Evolutionary conservation across 2,113 vertebrate genomes (phyloP), one percentile per base, ranked within the genome.

Genomic region (Coptodon rendalli): DNA sequence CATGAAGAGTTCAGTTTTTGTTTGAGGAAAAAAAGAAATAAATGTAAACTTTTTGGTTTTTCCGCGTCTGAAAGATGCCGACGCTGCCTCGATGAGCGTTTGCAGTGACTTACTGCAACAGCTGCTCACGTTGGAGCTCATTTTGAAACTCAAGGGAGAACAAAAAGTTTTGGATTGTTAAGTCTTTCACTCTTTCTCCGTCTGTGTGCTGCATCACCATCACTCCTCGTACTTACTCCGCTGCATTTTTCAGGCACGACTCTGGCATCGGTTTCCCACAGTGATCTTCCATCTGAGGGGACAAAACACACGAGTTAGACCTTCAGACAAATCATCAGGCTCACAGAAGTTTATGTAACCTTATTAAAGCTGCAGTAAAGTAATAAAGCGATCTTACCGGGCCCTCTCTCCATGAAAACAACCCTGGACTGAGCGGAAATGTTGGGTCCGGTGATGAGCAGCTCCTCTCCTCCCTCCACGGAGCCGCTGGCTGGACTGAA

Each of bases 241-340:
- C 97, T 97, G 96, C 97, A 97, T 91, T 97, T 98, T 53, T 98
- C 98, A 82, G 96, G 94, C 82, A 98, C 91, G 91, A 98, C 95
- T 95, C 97, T 97, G 91, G 97, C 98, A 85, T 98, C 98, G 86
- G 97, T 96, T 81, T 99, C 98, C 98, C 98, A 99, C 52, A 98
- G 96, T 73, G 97, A 95, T 90, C 97, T 94, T 86, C 98, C 98
- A 98, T 99, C 98, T 99, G 95, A 92, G 89, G 86, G 94, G 86
- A 19, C 0, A 8, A 31, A 83, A 63, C n/a, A 27, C 2, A 43
- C 11, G 5, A 54, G 57, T 63, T 8, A 22, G 19, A 53, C 11
- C 22, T 16, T 29, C 31, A 14, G 8, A 78, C 19, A 34, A 7
- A 22, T 17, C 81, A 22, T 13, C 7, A 9, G 6, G 14, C 24